Conservation (phyloP, 2,888 invertebrate species). For the Beris morrisii region DNA sequence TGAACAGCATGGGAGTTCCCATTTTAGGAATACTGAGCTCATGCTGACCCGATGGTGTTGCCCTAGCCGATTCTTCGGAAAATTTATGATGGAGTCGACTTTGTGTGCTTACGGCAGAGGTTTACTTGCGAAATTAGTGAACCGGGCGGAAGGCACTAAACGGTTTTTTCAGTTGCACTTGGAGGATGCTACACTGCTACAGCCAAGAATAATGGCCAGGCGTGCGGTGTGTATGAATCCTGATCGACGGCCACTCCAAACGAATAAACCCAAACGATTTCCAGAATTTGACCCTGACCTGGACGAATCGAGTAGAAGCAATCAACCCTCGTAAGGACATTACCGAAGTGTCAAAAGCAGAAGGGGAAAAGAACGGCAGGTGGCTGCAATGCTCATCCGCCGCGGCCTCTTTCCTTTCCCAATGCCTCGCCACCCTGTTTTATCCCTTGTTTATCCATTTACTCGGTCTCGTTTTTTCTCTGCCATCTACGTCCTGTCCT, state of each 20-base stretch:
- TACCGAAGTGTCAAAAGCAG: no score
- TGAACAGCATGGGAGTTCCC: conserved; percentile 11
- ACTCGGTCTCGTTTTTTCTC: neutral
- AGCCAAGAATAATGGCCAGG: neutral
- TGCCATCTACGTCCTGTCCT: neutral
- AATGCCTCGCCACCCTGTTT: neutral
- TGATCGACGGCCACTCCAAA: neutral
- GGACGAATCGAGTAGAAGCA: no score
- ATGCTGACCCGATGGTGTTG: conserved; percentile 11
- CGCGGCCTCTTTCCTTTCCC: neutral
- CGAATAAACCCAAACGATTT: no score
- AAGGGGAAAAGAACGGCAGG: no score
- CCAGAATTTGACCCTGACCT: no score
- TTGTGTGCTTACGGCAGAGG: conserved; percentile 17
- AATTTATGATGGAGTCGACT: conserved; percentile 4
- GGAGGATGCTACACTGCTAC: neutral
- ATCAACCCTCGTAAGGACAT: no score
- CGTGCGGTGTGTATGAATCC: neutral
- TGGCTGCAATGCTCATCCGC: no score
- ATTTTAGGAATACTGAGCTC: conserved; percentile 10
- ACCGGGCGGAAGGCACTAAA: conserved; percentile 8
- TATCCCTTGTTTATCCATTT: conserved; percentile 19
- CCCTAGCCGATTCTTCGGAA: neutral
- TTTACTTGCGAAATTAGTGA: conserved; percentile 14
- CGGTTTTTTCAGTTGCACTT: neutral